Conservation (phyloP, 2,797 vertebrate genomes). For the Catamblyrhynchus diadema region DNA sequence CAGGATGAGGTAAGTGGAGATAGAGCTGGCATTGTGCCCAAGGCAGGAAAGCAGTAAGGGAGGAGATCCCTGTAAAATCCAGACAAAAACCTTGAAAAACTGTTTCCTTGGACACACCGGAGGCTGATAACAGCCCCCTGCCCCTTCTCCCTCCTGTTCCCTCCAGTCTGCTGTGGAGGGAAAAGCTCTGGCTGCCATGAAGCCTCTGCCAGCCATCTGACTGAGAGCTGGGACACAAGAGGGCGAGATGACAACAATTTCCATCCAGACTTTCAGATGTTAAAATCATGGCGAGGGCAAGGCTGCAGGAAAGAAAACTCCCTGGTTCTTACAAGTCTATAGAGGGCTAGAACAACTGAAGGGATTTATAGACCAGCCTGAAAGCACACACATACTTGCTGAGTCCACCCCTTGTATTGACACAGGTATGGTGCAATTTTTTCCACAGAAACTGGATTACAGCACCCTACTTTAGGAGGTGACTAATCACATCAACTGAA, state of each 20-base stretch:
- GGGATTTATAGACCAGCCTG: neutral
- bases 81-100: neutral
- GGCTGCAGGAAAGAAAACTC: neutral
- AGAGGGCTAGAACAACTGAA: neutral
- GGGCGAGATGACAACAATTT: fast-evolving
- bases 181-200: neutral
- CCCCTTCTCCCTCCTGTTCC: neutral
- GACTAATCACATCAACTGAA: neutral
- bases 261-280: fast-evolving
- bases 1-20: neutral
- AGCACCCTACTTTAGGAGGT: neutral
- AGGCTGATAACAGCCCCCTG: neutral
- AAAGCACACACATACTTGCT: neutral
- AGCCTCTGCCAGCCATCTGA: neutral
- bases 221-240: fast-evolving
- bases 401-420: neutral
- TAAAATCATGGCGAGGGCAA: neutral
- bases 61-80: neutral
- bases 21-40: neutral
- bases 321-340: neutral
- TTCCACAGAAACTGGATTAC: neutral
- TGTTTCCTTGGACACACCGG: neutral
- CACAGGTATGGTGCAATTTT: neutral
- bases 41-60: neutral
- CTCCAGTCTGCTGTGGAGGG: neutral